phyloP scores from a whole-genome alignment of 2,113 vertebrate genomes.

The Girardinichthys multiradiatus region DNA sequence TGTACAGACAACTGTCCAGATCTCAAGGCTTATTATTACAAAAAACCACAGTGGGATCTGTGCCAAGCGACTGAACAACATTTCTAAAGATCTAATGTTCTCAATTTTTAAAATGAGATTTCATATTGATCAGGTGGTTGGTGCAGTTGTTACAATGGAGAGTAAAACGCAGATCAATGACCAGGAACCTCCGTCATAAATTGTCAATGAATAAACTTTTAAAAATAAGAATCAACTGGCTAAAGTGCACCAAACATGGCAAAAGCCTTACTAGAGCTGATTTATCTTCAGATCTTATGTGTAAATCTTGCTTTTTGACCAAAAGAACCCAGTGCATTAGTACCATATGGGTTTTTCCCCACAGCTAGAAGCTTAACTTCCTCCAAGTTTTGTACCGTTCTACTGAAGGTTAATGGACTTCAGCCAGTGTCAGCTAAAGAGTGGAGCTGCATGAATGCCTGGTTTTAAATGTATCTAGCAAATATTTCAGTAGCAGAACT shows the following conservation, averaged over 20 bases:
- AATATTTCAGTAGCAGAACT: no score
- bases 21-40: constrained; percentile 14
- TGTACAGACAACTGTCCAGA: constrained; percentile 16
- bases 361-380: not conserved
- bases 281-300: no score
- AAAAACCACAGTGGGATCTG: constrained; percentile 14
- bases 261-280: no score
- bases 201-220: not conserved
- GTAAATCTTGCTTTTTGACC: not conserved
- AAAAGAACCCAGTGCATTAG: no score
- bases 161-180: constrained; percentile 7
- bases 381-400: not conserved
- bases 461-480: no score
- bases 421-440: not conserved
- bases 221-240: not conserved
- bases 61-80: constrained; percentile 6
- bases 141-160: not conserved
- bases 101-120: constrained; percentile 21
- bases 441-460: no score
- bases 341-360: no score
- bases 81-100: constrained; percentile 28
- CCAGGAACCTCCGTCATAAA: constrained; percentile 19
- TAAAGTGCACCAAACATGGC: not conserved
- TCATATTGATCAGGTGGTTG: not conserved
- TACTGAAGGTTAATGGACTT: not conserved